Percentiles rank a stretch among this genome's conserved stretches.
Conservation (phyloP, 2,113 vertebrate genomes). For the Ondatra zibethicus region DNA sequence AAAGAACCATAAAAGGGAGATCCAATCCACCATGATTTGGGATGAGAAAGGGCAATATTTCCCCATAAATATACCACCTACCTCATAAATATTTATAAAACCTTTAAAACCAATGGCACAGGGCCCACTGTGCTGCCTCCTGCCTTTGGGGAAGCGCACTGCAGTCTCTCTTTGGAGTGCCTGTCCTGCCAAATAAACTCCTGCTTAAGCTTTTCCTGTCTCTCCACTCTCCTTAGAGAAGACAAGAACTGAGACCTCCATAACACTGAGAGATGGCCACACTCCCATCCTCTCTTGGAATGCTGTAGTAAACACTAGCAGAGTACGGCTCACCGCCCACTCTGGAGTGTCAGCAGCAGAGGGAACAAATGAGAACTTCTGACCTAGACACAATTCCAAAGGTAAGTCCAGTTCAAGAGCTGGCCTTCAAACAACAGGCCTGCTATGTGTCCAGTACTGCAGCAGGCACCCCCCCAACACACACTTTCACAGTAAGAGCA, state of each 20-base stretch:
- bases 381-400: neutral
- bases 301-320: neutral
- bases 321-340: neutral
- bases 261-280: fast-evolving
- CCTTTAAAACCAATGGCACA: neutral
- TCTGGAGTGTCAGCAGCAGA: neutral
- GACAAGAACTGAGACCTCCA: neutral
- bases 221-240: neutral
- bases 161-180: neutral
- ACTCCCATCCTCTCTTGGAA: neutral
- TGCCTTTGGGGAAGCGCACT: neutral
- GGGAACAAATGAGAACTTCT: neutral
- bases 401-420: neutral
- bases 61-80: neutral
- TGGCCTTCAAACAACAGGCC: neutral
- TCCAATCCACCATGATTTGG: neutral
- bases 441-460: neutral
- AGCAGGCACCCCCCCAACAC: neutral
- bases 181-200: neutral
- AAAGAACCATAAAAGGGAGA: neutral
- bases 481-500: neutral
- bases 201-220: neutral
- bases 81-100: neutral
- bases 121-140: neutral
- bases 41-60: neutral